phyloP scores from a whole-genome alignment of 2,888 invertebrate genomes.

The Monopis laevigella region DNA sequence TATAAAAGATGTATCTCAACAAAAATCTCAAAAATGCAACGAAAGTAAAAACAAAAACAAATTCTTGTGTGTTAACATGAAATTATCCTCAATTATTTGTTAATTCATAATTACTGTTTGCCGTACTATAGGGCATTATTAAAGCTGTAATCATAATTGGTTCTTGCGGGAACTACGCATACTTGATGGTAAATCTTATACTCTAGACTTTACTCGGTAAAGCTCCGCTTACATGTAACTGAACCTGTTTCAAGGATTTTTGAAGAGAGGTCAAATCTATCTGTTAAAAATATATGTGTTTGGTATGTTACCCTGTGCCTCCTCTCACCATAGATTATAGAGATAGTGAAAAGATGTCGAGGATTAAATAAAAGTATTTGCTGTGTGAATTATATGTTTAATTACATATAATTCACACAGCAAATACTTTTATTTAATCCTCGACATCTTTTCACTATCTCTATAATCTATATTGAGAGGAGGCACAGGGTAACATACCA shows the following conservation, averaged over 20 bases:
- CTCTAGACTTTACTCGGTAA: conserved; percentile 16
- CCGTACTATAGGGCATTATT: conserved; percentile 27
- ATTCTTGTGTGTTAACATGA: conserved; percentile 22
- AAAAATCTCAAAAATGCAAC: conserved; percentile 1
- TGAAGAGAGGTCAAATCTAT: not conserved
- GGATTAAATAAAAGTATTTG: too few species aligned
- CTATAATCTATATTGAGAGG: too few species aligned
- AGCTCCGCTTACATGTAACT: conserved; percentile 11
- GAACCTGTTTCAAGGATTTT: not conserved
- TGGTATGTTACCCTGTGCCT: too few species aligned
- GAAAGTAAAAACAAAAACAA: conserved; percentile 14
- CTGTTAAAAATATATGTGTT: too few species aligned
- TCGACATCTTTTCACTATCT: too few species aligned
- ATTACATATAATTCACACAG: too few species aligned
- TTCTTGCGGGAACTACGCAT: conserved; percentile 25
- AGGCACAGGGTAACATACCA: too few species aligned
- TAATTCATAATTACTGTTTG: conserved; percentile 40
- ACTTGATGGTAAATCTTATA: conserved; percentile 28
- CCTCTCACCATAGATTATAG: too few species aligned
- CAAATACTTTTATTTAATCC: too few species aligned
- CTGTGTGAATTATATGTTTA: too few species aligned
- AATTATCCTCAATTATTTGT: conserved; percentile 38
- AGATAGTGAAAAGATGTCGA: too few species aligned
- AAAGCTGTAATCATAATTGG: conserved; percentile 38
- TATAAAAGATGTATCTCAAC: too few species aligned